These are phyloP conservation scores for Pteropus alecto DNA, from an alignment of 2,113 vertebrate genomes.

Conservation along the genomic window DNA sequence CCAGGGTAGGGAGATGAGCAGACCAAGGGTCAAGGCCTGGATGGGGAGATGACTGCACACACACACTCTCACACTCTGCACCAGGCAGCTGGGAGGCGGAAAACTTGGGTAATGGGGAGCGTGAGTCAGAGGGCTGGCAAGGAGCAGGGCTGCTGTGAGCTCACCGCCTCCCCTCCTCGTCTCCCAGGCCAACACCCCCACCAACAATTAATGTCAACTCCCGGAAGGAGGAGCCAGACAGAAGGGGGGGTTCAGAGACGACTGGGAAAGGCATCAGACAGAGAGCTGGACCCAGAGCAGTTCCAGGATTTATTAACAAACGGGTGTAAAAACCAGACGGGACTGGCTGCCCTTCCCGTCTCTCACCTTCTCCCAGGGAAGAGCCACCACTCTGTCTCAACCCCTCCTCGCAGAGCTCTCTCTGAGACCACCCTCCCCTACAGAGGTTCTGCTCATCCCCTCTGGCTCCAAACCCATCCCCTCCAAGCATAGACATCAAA, in stretches of 20 bases:
- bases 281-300: not conserved
- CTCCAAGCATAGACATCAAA: not conserved
- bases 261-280: slow-evolving; percentile 72
- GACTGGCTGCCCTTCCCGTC: not conserved
- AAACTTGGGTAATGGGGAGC: slow-evolving; percentile 68
- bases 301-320: slow-evolving; percentile 70
- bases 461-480: not conserved
- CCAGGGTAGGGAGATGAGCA: not conserved
- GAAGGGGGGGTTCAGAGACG: not conserved
- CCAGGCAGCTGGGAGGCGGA: slow-evolving; percentile 57
- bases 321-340: slow-evolving; percentile 43
- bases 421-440: not conserved
- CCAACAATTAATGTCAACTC: slow-evolving; percentile 3
- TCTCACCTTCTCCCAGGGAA: not conserved
- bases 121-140: slow-evolving; percentile 74
- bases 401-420: accelerated
- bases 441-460: not conserved
- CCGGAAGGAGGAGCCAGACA: slow-evolving; percentile 42
- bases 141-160: slow-evolving; percentile 42
- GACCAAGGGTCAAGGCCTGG: not conserved
- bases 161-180: slow-evolving; percentile 23
- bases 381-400: not conserved
- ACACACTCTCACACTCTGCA: not conserved
- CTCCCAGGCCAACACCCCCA: not conserved
- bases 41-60: no score